Conservation (phyloP, 2,113 vertebrate species). For the Pandion haliaetus region DNA sequence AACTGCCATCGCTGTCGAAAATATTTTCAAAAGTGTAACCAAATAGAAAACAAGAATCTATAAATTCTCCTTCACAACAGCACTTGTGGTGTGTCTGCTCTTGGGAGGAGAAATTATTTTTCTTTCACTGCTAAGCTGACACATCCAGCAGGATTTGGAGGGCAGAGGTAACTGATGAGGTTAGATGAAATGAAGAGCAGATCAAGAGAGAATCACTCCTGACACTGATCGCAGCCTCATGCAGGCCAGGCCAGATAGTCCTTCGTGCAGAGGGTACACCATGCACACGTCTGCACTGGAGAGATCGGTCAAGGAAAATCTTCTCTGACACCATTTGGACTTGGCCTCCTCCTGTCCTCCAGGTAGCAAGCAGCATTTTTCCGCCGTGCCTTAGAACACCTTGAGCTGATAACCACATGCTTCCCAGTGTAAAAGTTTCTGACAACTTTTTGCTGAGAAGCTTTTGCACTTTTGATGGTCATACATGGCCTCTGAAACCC, state of each 20-base stretch:
- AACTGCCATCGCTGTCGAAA: neutral
- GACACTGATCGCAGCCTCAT: neutral
- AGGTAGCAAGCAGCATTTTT: neutral
- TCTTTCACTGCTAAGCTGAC: neutral
- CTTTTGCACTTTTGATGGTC: neutral
- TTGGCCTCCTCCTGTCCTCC: neutral
- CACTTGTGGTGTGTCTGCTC: neutral
- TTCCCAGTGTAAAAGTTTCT: neutral
- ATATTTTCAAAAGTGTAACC: neutral
- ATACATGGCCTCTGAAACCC: neutral
- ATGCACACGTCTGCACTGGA: neutral
- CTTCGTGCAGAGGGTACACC: neutral
- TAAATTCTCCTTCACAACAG: neutral
- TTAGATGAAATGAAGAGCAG: neutral
- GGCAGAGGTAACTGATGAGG: neutral
- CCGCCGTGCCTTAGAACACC: fast-evolving
- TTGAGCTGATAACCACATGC: neutral
- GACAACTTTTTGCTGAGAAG: neutral
- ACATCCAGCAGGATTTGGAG: neutral
- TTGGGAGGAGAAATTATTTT: neutral
- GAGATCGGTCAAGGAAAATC: neutral
- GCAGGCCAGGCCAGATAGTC: neutral
- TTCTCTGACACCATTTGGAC: neutral
- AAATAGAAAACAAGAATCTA: neutral
- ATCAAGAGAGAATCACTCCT: neutral